A percentile compares a stretch with the other conserved stretches of the same genome.
These are phyloP conservation scores for Wiebesia pumilae DNA, from an alignment of 1,140 invertebrate species.

Conservation along the genomic window DNA sequence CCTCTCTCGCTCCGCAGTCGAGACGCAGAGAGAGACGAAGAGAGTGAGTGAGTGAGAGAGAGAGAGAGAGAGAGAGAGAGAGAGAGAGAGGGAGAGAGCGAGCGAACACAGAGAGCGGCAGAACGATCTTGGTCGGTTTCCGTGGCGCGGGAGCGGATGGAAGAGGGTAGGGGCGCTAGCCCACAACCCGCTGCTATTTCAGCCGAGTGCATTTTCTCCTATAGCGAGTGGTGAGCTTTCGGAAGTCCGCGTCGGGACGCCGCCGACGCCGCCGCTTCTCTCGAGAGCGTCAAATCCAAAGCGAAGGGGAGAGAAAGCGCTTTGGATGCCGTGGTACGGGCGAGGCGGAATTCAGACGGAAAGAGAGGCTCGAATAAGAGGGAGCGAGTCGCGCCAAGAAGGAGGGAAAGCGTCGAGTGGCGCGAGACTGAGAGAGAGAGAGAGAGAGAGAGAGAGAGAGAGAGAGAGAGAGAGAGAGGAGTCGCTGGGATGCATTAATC, in stretches of 20 bases:
- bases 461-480: background rate
- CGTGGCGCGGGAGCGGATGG: background rate
- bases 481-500: conserved; percentile 43
- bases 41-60: background rate
- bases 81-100: background rate
- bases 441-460: background rate
- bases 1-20: too few relatives aligned
- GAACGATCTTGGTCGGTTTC: conserved; percentile 30
- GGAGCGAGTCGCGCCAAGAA: background rate
- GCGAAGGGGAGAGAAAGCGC: conserved; percentile 10
- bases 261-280: background rate
- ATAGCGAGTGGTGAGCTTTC: background rate
- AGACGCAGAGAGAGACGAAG: background rate
- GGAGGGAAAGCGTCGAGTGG: background rate
- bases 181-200: conserved; percentile 24
- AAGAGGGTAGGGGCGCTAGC: background rate
- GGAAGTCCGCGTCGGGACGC: conserved; percentile 18
- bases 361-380: conserved; percentile 12
- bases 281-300: conserved; percentile 35
- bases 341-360: background rate
- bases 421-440: too few relatives aligned
- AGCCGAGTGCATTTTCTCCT: conserved; percentile 35
- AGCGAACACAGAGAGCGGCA: background rate
- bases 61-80: too few relatives aligned
- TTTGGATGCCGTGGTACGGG: background rate